These are phyloP conservation scores for Strongylocentrotus purpuratus DNA, from an alignment of 35 echinoderm and acorn worm species.

Conservation along the genomic window DNA sequence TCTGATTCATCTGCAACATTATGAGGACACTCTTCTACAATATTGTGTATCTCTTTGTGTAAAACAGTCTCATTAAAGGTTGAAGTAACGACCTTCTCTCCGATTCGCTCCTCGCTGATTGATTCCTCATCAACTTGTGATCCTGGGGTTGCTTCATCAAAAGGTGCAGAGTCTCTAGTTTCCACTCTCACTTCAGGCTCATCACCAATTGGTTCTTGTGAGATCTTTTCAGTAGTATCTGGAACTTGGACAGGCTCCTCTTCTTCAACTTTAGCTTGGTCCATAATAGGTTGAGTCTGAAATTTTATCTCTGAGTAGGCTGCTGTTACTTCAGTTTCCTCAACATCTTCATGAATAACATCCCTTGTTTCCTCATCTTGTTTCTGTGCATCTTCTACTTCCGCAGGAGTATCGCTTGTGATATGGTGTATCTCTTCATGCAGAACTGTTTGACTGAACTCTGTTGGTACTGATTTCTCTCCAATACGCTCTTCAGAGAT, in stretches of 20 bases:
- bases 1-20: not conserved
- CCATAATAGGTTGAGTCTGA: not conserved
- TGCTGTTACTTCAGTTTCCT: slow-evolving; percentile 1
- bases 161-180: not conserved
- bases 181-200: not conserved
- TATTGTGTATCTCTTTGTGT: not conserved
- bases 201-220: not conserved
- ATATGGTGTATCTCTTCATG: not conserved
- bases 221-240: not conserved
- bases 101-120: not conserved
- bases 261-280: not conserved
- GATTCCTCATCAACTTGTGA: not conserved
- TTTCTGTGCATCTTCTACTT: not conserved
- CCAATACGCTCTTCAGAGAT: slow-evolving; percentile 35
- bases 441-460: slow-evolving; percentile 16
- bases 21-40: not conserved
- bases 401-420: not conserved
- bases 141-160: not conserved
- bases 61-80: not conserved
- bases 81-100: not conserved
- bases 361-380: not conserved
- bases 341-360: slow-evolving; percentile 20
- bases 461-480: not conserved
- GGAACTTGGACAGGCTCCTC: not conserved
- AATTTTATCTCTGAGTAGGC: not conserved